These are phyloP conservation scores for Melanchra persicariae DNA, from an alignment of 2,888 invertebrate genomes.

Conservation along the genomic window DNA sequence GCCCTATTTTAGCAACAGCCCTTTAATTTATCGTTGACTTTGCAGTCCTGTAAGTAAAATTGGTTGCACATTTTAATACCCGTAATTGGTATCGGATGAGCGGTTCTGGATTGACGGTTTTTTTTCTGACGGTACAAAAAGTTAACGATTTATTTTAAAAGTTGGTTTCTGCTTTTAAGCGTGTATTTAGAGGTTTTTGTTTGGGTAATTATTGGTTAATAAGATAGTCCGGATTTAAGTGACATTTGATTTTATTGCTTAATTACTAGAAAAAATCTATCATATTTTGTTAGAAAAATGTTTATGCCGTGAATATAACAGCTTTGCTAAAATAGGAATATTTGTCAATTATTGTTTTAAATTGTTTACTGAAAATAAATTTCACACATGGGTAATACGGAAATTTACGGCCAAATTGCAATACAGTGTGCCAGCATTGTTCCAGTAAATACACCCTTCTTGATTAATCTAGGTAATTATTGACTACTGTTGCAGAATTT, in stretches of 20 bases:
- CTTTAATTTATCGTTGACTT: slow-evolving; percentile 78
- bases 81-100: slow-evolving; percentile 75
- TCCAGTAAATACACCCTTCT: too few species aligned
- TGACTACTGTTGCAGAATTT: too few species aligned
- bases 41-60: slow-evolving; percentile 63
- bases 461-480: too few species aligned
- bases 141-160: slow-evolving; percentile 51
- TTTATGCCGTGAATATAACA: too few species aligned
- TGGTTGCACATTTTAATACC: slow-evolving; percentile 68
- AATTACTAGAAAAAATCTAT: neutral
- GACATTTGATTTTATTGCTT: neutral
- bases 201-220: neutral
- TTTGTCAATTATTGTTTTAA: too few species aligned
- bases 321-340: too few species aligned
- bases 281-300: neutral
- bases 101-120: slow-evolving; percentile 64
- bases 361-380: too few species aligned
- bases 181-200: slow-evolving; percentile 22
- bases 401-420: too few species aligned
- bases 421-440: too few species aligned
- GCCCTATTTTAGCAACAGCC: slow-evolving; percentile 78
- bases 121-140: slow-evolving; percentile 54
- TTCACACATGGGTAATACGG: too few species aligned
- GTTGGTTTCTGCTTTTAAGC: slow-evolving; percentile 28
- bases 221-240: neutral